Evolutionary conservation across 2,113 vertebrate genomes (phyloP).

Genomic region (Perognathus longimembris): DNA sequence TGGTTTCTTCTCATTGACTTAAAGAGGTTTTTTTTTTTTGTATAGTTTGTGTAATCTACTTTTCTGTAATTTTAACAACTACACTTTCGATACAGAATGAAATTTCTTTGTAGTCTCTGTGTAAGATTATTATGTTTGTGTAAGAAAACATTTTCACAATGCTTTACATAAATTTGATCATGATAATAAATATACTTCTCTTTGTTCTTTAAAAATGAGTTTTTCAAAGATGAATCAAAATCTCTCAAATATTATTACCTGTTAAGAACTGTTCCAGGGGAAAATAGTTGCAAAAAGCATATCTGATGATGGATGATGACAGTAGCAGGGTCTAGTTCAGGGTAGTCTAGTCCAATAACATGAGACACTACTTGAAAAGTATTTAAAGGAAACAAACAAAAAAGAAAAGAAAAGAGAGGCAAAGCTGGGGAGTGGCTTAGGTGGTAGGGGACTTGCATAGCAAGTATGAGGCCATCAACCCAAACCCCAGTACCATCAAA

Average conservation of each 20-base stretch:
- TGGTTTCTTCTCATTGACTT: constrained; percentile 32
- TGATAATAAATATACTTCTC: constrained; percentile 13
- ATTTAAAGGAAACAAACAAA: too few species aligned
- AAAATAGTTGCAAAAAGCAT: constrained; percentile 48
- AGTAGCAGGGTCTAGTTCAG: too few species aligned
- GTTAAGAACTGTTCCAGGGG: neutral
- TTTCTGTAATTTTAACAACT: neutral
- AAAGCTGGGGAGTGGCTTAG: too few species aligned
- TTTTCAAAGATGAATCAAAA: too few species aligned
- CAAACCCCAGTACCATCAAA: too few species aligned
- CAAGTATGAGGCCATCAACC: too few species aligned
- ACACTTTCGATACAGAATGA: neutral
- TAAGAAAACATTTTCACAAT: constrained; percentile 1
- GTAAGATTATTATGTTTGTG: constrained; percentile 4
- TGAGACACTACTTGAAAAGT: too few species aligned
- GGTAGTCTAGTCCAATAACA: too few species aligned
- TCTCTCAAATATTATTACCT: too few species aligned
- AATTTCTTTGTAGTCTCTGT: neutral
- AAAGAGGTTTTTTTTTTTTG: neutral
- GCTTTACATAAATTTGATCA: neutral
- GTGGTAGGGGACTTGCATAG: too few species aligned
- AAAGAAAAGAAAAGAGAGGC: too few species aligned
- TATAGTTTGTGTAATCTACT: constrained; percentile 39
- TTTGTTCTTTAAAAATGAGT: constrained; percentile 25
- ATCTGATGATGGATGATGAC: constrained; percentile 28